These are phyloP conservation scores for Drosophila falleni DNA, from an alignment of 2,888 invertebrate genomes.

Conservation along the genomic window DNA sequence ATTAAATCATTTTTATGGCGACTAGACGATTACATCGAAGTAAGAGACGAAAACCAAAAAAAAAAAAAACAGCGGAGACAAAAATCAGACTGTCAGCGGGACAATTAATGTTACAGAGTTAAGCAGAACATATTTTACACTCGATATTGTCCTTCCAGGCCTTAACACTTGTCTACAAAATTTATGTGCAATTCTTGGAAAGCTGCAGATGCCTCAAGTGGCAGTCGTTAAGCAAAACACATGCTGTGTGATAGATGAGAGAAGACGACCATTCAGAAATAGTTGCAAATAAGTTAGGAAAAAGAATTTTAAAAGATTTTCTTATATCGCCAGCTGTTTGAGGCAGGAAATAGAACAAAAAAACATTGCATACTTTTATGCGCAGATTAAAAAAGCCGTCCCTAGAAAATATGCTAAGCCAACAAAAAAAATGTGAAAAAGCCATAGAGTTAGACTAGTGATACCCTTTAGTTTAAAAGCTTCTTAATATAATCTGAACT, in stretches of 20 bases:
- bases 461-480: background rate
- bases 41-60: background rate
- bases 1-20: conserved; percentile 79
- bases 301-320: conserved; percentile 14
- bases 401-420: conserved; percentile 20
- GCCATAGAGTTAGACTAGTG: background rate
- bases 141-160: conserved; percentile 38
- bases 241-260: conserved; percentile 49
- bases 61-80: too few relatives aligned
- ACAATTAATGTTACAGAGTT: conserved; percentile 64
- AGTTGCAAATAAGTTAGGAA: conserved; percentile 42
- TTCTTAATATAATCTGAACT: too few relatives aligned
- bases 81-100: conserved; percentile 33
- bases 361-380: conserved; percentile 50
- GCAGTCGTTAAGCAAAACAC: conserved; percentile 56
- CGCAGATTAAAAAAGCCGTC: conserved; percentile 54
- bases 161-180: conserved; percentile 28
- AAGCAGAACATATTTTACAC: conserved; percentile 54
- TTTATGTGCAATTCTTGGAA: conserved; percentile 57
- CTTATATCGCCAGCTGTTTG: conserved; percentile 31
- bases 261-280: conserved; percentile 11
- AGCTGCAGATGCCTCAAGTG: conserved; percentile 42
- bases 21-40: conserved; percentile 33
- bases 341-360: background rate
- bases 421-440: conserved; percentile 11